phyloP scores from a whole-genome alignment of 1,140 invertebrate genomes.

The Trachymyrmex septentrionalis region DNA sequence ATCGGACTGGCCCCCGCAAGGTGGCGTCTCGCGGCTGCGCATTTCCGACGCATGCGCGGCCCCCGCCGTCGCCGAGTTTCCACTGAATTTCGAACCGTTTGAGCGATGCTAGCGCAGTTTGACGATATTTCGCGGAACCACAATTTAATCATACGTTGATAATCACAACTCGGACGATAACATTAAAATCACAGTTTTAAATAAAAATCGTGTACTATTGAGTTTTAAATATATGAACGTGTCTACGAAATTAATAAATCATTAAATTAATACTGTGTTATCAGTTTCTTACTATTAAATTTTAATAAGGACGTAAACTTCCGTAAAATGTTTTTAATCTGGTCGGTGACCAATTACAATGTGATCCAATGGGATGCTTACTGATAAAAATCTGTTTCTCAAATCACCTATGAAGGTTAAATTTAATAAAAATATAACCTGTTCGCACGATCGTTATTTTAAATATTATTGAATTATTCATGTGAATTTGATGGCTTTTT shows the following conservation, averaged over 20 bases:
- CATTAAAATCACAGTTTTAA: too few relatives aligned
- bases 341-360: too few relatives aligned
- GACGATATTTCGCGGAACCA: neutral
- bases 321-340: too few relatives aligned
- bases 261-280: too few relatives aligned
- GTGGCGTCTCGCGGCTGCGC: conserved; percentile 77
- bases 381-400: neutral
- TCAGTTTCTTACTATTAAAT: too few relatives aligned
- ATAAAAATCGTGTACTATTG: too few relatives aligned
- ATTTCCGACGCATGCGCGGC: conserved; percentile 69
- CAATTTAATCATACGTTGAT: too few relatives aligned
- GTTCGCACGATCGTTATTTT: neutral
- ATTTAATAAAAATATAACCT: conserved; percentile 5
- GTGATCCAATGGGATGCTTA: too few relatives aligned
- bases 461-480: conserved; percentile 4
- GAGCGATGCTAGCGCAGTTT: neutral
- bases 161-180: too few relatives aligned
- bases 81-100: neutral
- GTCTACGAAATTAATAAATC: too few relatives aligned
- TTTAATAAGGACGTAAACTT: too few relatives aligned
- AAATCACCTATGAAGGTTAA: neutral
- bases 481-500: conserved; percentile 89
- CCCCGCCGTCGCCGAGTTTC: neutral
- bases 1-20: conserved; percentile 76
- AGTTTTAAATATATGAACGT: too few relatives aligned